Evolutionary conservation across 2,113 vertebrate genomes (phyloP).

Genomic region (Dinomys branickii): DNA sequence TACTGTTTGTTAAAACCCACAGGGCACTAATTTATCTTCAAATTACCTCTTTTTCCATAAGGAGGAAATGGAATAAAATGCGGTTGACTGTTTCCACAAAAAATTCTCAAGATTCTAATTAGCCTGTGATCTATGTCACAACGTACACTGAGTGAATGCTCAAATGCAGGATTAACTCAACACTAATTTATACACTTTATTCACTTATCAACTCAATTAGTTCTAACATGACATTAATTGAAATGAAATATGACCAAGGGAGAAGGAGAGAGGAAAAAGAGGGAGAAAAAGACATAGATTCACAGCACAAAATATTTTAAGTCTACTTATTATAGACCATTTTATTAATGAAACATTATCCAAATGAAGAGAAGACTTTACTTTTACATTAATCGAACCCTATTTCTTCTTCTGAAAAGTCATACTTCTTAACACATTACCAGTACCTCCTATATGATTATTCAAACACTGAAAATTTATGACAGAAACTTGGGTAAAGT

Average conservation of each 20-base stretch:
- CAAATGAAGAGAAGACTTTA: not conserved
- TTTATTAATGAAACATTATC: constrained; percentile 7
- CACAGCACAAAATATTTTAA: not conserved
- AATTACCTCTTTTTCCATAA: not conserved
- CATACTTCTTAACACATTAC: not conserved
- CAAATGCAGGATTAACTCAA: not conserved
- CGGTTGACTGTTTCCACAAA: not conserved
- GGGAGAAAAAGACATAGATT: not conserved
- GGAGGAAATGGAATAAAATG: not conserved
- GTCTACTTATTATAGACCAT: not conserved
- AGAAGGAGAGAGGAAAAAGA: not conserved
- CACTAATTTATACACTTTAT: not conserved
- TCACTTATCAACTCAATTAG: not conserved
- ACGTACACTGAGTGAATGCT: not conserved
- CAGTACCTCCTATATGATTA: not conserved
- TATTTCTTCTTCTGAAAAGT: not conserved
- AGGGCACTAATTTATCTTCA: not conserved
- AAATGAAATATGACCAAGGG: not conserved
- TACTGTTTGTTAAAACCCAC: not conserved
- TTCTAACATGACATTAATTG: not conserved
- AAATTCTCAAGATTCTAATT: not conserved
- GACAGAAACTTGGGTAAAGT: not conserved
- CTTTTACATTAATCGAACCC: not conserved
- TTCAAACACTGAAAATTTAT: not conserved
- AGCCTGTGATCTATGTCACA: not conserved